A percentile compares a stretch with the other conserved stretches of the same genome.
phyloP scores from a whole-genome alignment of 2,113 vertebrate species.

The Podilymbus podiceps region DNA sequence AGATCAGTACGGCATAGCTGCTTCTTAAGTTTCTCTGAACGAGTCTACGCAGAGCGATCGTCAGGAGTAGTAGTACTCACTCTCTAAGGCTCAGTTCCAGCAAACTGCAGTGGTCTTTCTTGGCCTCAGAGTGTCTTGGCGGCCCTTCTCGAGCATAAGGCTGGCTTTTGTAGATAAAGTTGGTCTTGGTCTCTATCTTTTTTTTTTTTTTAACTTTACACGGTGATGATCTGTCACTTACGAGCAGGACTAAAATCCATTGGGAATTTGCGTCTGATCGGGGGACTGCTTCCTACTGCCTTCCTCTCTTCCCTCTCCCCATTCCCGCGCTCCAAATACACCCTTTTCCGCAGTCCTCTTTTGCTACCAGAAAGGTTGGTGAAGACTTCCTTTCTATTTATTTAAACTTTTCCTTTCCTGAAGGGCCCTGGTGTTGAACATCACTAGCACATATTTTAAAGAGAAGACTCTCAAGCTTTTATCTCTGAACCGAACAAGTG shows the following conservation, averaged over 20 bases:
- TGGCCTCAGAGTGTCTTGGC: background rate
- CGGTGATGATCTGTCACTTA: background rate
- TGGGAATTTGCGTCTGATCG: background rate
- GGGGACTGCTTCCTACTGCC: background rate
- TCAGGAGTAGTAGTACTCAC: background rate
- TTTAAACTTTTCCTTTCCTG: background rate
- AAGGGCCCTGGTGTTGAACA: background rate
- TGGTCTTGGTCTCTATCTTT: background rate
- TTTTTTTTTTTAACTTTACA: background rate
- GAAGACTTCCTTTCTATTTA: background rate
- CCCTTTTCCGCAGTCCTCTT: background rate
- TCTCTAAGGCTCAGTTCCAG: background rate
- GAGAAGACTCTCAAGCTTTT: background rate
- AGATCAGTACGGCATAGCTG: background rate
- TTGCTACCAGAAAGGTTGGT: background rate
- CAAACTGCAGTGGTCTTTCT: background rate
- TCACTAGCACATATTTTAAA: background rate
- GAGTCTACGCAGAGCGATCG: background rate
- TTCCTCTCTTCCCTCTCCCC: background rate
- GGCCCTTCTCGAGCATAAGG: rapidly evolving
- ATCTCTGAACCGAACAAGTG: background rate
- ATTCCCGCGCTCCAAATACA: background rate
- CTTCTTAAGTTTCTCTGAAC: background rate
- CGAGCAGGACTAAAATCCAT: background rate
- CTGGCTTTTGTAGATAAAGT: background rate